Base-by-base conservation (phyloP, 2,797 vertebrate genomes). In the Chloroceryle inda region DNA sequence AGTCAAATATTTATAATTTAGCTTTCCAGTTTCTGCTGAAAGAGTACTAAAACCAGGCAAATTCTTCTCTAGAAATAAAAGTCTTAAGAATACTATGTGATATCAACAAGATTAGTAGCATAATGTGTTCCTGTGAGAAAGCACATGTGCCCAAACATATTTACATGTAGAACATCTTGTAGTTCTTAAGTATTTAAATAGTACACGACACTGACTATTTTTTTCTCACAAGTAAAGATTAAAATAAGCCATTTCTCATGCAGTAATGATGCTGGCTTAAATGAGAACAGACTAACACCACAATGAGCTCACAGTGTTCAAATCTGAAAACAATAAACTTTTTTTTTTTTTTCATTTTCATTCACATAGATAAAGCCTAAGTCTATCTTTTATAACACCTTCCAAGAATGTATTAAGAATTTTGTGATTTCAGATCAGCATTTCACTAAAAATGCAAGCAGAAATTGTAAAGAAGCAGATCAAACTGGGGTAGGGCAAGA, bases 1-100 rank as follows among this genome's bases (percentile, higher is more conserved):
- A 91, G 81, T 73, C 92, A 94, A 94, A 62, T 76, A 89, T 76
- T 95, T 95, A 45, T 31, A 92, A 94, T 71, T 66, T 23, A 58
- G 61, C 86, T 96, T 96, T 95, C 62, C 76, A 64, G 29, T 71
- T 90, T 53, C 38, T 72, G 62, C 61, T 95, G 35, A 61, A 96
- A 96, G 18, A 33, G 4, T 35, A 27, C 61, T 75, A 6, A 33
- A 79, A 86, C 62, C 81, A 69, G 42, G 61, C 42, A 86, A 86
- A 64, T 88, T 73, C 53, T 86, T 88, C 59, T 38, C 89, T 62
- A 91, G 82, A 92, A 96, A 92, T 47, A 63, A 81, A 94, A 84
- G 47, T 31, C 47, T 88, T 92, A 83, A 40, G 83, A 92, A 94
- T 33, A 85, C 75, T 92, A 59, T 38, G 88, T 93, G 71, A 15